Percentiles rank a stretch among this genome's conserved stretches.
phyloP scores from a whole-genome alignment of 2,113 vertebrate species.

The Syrrhaptes paradoxus region DNA sequence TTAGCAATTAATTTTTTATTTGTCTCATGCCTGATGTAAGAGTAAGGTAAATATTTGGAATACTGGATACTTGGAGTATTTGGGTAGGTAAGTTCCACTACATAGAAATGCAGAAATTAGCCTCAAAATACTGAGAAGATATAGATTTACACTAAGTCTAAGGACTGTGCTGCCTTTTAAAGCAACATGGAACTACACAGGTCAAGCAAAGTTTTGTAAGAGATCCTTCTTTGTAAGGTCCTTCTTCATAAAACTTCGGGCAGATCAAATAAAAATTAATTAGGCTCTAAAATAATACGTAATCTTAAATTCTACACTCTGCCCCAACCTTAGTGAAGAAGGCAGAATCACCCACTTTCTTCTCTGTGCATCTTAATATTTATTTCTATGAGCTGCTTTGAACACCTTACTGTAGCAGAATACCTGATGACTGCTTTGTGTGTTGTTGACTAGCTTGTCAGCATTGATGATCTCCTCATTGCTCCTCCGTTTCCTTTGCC shows the following conservation, averaged over 20 bases:
- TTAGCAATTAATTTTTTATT: neutral
- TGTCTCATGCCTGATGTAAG: neutral
- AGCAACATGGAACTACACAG: neutral
- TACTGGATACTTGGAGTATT: neutral
- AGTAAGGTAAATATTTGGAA: neutral
- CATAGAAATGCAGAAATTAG: neutral
- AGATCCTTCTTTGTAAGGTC: neutral
- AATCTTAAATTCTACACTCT: neutral
- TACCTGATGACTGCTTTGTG: neutral
- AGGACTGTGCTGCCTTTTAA: neutral
- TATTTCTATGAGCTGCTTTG: neutral
- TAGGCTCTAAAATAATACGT: neutral
- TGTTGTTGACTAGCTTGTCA: neutral
- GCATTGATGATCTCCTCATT: neutral
- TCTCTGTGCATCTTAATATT: neutral
- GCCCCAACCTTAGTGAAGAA: neutral
- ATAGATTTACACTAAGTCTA: neutral
- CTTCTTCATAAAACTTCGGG: neutral
- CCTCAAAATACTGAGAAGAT: neutral
- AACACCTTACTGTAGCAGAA: neutral
- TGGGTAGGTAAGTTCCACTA: neutral
- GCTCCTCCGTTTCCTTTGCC: neutral
- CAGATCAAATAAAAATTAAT: neutral
- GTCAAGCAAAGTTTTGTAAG: neutral
- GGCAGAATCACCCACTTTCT: neutral